These are phyloP conservation scores for Nyctalus aviator DNA, from an alignment of 2,797 vertebrate genomes.

Conservation along the genomic window DNA sequence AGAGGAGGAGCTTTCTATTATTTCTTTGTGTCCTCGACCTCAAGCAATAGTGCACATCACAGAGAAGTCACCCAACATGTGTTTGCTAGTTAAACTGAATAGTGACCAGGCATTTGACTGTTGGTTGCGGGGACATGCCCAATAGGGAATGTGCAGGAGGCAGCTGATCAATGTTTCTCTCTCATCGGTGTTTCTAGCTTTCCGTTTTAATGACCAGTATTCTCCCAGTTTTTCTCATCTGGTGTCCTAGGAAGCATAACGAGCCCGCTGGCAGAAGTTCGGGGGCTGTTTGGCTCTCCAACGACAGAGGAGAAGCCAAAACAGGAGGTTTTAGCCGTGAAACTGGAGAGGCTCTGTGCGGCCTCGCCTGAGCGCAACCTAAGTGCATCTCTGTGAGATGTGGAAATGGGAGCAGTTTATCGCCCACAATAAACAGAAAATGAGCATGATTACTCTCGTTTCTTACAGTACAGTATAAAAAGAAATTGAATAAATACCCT, in stretches of 20 bases:
- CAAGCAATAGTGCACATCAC: background rate
- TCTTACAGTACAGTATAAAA: slow-evolving; percentile 51
- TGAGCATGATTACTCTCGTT: slow-evolving; percentile 44
- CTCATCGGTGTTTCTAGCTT: background rate
- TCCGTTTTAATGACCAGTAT: background rate
- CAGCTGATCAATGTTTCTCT: no score
- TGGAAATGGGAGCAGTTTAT: slow-evolving; percentile 36
- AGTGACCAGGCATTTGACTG: background rate
- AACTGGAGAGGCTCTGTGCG: background rate
- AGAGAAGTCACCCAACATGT: background rate
- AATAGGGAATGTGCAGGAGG: no score
- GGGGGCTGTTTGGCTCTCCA: background rate
- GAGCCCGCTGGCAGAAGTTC: background rate
- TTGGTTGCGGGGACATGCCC: no score
- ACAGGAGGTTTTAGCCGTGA: background rate
- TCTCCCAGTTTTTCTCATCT: background rate
- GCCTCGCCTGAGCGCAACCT: background rate
- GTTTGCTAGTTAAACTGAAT: background rate
- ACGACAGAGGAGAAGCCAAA: background rate
- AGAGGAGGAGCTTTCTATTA: background rate
- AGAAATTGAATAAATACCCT: slow-evolving; percentile 71
- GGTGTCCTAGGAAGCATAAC: background rate
- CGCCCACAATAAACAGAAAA: slow-evolving; percentile 60
- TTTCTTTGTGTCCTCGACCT: background rate
- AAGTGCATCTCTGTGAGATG: background rate